phyloP scores from a whole-genome alignment of 2,888 invertebrate genomes.

The Phrixothrix hirtus region DNA sequence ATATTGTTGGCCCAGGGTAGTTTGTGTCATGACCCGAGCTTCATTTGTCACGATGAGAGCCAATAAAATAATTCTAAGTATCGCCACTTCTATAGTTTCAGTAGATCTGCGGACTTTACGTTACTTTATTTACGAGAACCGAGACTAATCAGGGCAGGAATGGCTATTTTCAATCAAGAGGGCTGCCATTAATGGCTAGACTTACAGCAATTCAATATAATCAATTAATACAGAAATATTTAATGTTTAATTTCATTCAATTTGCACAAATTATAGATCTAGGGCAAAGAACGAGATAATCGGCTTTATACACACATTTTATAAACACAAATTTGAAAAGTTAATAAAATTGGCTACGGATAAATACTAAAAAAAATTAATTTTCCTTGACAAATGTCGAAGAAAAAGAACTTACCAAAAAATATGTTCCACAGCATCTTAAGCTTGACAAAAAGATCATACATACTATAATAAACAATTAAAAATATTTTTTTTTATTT shows the following conservation, averaged over 20 bases:
- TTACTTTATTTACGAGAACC: slow-evolving; percentile 44
- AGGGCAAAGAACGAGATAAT: no score
- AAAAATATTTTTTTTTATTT: no score
- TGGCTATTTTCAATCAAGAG: slow-evolving; percentile 56
- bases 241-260: no score
- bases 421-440: slow-evolving; percentile 44
- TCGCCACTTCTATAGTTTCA: slow-evolving; percentile 49
- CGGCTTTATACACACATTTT: no score
- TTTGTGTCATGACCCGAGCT: slow-evolving; percentile 58
- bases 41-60: slow-evolving; percentile 57
- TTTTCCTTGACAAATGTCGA: not conserved
- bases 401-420: slow-evolving; percentile 39
- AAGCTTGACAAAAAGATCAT: slow-evolving; percentile 46
- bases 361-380: not conserved
- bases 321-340: no score
- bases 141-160: slow-evolving; percentile 49
- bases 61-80: slow-evolving; percentile 57
- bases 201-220: slow-evolving; percentile 10
- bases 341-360: no score
- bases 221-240: no score
- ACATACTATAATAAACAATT: slow-evolving; percentile 39
- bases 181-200: slow-evolving; percentile 48
- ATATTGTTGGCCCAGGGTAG: slow-evolving; percentile 40
- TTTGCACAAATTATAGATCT: no score
- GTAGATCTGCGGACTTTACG: slow-evolving; percentile 50